Base-by-base conservation (phyloP, 2,888 invertebrate species). In the Carpatolechia fugitivella region DNA sequence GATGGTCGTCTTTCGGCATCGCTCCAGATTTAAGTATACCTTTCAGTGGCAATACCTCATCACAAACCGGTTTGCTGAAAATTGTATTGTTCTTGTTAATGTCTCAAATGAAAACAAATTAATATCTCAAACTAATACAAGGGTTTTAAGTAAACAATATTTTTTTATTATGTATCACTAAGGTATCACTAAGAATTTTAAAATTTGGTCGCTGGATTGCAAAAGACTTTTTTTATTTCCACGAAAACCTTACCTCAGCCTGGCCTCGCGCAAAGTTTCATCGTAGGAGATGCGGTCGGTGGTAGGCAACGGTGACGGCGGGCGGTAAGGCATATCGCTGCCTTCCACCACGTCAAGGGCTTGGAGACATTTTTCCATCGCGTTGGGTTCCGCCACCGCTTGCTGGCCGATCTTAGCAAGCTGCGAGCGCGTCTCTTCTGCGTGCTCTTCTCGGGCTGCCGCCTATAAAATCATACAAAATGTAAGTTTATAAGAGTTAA, bases 321-420 rank as follows among this genome's bases (percentile, higher is more conserved):
- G 77, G 0, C 81, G 71, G 13, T 77, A 74, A 3, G 89, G 88
- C 0, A 67, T 54, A 1, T 82, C 76, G 52, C 80, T 80, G 36
- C 87, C 89, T 58, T 89, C 89, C 20, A 80, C 82, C 59, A 90
- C 90, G 63, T 86, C 72, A n/a, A 90, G 72, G 1, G 84, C 84
- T 0, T 76, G 56, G 36, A 90, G 76, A 56, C 90, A 90, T 1
- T 75, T 72, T 72, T 89, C 78, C 87, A 89, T 86, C 0, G 76
- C 78, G 57, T 68, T 79, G 2, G 87, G 86, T 56, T 85, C 75
- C 0, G 82, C 84, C 40, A 86, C 84, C 0, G 88, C 88, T 2
- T 78, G 81, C 36, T 76, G 75, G 0, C 90, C 90, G 54, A 89
- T 86, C 73, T 78, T 81, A 1, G 77, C 76, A 5, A 90, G 68